These are phyloP conservation scores for Cassiopea andromeda DNA, from an alignment of 30 jellyfish, hydroid and myxozoan genomes.

Conservation along the genomic window DNA sequence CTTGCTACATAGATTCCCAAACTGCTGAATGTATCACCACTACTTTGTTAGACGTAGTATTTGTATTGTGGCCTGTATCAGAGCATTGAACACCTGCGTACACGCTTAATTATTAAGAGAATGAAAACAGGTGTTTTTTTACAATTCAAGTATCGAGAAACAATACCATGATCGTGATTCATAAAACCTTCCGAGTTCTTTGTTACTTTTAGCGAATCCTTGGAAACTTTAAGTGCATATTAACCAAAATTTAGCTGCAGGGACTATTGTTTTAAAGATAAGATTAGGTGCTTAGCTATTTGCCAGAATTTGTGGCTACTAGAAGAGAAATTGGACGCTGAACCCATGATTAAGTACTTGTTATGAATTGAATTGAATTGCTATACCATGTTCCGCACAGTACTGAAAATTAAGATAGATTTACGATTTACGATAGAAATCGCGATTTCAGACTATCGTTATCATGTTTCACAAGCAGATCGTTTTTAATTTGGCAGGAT, in stretches of 20 bases:
- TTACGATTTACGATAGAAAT: too few species aligned
- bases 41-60: neutral
- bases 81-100: neutral
- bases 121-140: constrained; percentile 2
- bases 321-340: too few species aligned
- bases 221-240: neutral
- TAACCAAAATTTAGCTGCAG: neutral
- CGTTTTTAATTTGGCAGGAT: too few species aligned
- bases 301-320: too few species aligned
- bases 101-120: neutral
- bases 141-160: constrained; percentile 1
- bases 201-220: neutral
- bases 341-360: too few species aligned
- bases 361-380: too few species aligned
- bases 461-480: too few species aligned
- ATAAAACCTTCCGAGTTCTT: neutral
- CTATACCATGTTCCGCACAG: too few species aligned
- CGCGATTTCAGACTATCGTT: too few species aligned
- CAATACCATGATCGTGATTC: neutral
- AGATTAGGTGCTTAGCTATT: neutral
- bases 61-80: constrained; percentile 4
- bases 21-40: neutral
- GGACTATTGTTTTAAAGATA: neutral
- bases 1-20: neutral
- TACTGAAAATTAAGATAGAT: too few species aligned